Conservation (phyloP, 2,113 vertebrate species). For the Aldabrachelys gigantea region DNA sequence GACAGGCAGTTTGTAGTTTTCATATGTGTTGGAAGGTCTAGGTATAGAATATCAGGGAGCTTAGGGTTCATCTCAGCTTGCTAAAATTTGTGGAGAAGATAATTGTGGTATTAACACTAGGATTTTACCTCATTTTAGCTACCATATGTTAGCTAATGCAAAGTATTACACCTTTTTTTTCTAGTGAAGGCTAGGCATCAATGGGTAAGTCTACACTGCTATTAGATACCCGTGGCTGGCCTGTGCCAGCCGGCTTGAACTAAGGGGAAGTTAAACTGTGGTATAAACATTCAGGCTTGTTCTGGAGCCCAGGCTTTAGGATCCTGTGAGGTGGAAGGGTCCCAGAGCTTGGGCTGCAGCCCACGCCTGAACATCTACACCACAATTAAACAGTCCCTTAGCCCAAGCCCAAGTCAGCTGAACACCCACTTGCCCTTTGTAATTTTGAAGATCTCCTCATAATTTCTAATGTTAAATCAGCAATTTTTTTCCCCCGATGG, state of each 20-base stretch:
- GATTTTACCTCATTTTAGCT: not conserved
- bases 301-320: not conserved
- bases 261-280: not conserved
- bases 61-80: not conserved
- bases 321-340: too few relatives aligned
- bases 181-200: not conserved
- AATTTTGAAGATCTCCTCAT: not conserved
- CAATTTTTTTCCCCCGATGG: not conserved
- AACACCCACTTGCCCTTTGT: not conserved
- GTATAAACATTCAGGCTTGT: not conserved
- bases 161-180: not conserved
- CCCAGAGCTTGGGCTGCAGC: not conserved
- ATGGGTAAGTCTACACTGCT: not conserved
- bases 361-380: not conserved
- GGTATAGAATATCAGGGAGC: not conserved
- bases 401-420: not conserved
- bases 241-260: not conserved
- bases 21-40: not conserved
- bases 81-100: not conserved
- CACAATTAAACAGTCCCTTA: not conserved
- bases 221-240: not conserved
- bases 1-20: not conserved
- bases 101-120: not conserved
- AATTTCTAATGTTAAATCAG: not conserved
- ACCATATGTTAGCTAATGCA: not conserved